Evolutionary conservation across 2,797 vertebrate genomes (phyloP), one percentile per base, ranked within the genome.

Genomic region (Cyclura pinguis): DNA sequence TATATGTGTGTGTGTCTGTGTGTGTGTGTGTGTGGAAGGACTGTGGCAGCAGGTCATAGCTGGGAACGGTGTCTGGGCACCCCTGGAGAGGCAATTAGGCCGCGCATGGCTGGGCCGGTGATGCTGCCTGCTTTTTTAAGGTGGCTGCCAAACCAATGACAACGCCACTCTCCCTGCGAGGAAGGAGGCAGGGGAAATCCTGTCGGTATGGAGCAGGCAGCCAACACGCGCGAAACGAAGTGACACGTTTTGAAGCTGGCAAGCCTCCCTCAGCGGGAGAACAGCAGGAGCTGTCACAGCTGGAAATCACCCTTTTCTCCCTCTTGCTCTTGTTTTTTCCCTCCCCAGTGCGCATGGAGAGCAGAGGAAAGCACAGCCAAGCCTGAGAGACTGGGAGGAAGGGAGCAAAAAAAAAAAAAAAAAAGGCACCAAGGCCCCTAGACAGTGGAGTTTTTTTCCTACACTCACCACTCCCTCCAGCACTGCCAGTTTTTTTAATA

Each of bases 101-200:
- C 18, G 29, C 3, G 78, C 83, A 12, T 14, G n/a, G 32, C 29
- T 64, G 72, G 64, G 74, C 64, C 1, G 38, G 32, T 87, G 90
- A 84, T 13, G 73, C 52, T n/a, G 52, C 32, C 22, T 57, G 89
- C 22, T 57, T 52, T 47, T 52, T 77, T 29, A 78, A 80, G 77
- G 78, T 27, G 50, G 84, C 78, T 76, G 47, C 80, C 72, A 84
- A 47, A 42, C 35, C 35, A 38, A 74, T 1, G 42, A 55, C 29
- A 24, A 29, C 83, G 47, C 73, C 10, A 47, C 18, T 16, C 50
- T 52, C n/a, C 27, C 80, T 27, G 32, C 16, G 62, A 89, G 64
- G 85, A 69, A 80, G n/a, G 73, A 52, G 2, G 62, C 62, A 10
- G 50, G 67, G 84, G 90, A 83, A 86, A 80, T 59, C 14, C 74